phyloP scores from a whole-genome alignment of 2,888 invertebrate species.

The Notodonta dromedarius region DNA sequence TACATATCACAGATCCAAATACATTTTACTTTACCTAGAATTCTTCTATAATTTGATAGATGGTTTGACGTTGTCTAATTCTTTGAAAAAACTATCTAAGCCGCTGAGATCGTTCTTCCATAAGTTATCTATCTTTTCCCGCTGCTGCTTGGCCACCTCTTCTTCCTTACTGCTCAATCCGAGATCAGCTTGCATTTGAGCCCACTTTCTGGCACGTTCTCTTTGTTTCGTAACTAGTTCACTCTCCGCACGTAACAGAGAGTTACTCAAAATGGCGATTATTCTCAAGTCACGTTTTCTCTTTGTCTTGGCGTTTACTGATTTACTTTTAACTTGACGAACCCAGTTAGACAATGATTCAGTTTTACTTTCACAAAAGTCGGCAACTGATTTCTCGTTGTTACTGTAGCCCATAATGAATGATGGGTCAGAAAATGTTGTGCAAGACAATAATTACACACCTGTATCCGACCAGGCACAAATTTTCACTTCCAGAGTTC shows the following conservation, averaged over 20 bases:
- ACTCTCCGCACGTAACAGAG: conserved; percentile 84
- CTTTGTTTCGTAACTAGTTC: conserved; percentile 86
- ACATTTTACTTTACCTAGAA: conserved; percentile 68
- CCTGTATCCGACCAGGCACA: conserved; percentile 79
- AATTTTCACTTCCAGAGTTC: conserved; percentile 57
- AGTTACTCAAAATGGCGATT: conserved; percentile 86
- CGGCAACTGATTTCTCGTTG: conserved; percentile 75
- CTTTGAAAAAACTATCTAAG: conserved; percentile 86
- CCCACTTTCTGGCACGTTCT: conserved; percentile 86
- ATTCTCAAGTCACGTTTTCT: conserved; percentile 85
- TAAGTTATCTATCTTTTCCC: conserved; percentile 75
- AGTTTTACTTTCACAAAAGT: conserved; percentile 83
- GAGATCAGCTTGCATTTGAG: conserved; percentile 80
- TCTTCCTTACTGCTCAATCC: conserved; percentile 76
- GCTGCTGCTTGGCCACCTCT: conserved; percentile 70
- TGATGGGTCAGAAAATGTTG: conserved; percentile 61
- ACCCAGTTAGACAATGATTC: conserved; percentile 86
- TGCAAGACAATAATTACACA: conserved; percentile 73
- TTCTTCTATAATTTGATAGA: conserved; percentile 42
- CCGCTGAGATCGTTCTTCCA: conserved; percentile 86
- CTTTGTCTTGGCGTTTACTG: conserved; percentile 81
- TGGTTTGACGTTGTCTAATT: conserved; percentile 85
- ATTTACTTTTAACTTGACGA: conserved; percentile 86
- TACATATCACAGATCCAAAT: conserved; percentile 81
- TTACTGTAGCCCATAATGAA: conserved; percentile 75